A percentile compares a stretch with the other conserved stretches of the same genome.
Evolutionary conservation across 2,888 invertebrate species (phyloP).

Genomic region (Hypsopygia costalis): DNA sequence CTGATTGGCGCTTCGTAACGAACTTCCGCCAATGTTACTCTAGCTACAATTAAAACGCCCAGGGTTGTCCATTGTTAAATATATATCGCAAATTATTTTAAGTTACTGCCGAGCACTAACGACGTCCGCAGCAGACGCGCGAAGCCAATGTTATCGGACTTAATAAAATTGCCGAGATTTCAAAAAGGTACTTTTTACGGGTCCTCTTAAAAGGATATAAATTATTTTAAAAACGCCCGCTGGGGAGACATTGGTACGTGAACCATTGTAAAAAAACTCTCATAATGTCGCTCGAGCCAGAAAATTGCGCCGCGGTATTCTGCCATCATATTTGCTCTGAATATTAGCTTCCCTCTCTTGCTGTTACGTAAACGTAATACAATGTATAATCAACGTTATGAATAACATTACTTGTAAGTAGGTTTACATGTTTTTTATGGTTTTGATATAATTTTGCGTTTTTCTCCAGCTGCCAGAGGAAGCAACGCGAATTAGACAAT

Average conservation of each 20-base stretch:
- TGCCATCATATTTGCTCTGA: slow-evolving; percentile 29
- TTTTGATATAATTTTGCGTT: no score
- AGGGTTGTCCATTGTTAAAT: slow-evolving; percentile 48
- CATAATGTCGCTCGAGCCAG: slow-evolving; percentile 32
- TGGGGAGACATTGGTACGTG: slow-evolving; percentile 4
- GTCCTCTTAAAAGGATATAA: slow-evolving; percentile 42
- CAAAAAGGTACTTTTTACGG: slow-evolving; percentile 40
- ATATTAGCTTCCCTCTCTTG: slow-evolving; percentile 19
- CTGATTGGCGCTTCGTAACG: slow-evolving; percentile 54
- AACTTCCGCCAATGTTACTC: slow-evolving; percentile 54
- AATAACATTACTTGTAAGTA: no score
- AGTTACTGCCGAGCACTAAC: slow-evolving; percentile 39
- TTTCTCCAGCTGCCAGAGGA: no score
- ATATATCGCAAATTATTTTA: slow-evolving; percentile 33
- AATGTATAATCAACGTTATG: no score
- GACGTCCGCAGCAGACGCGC: slow-evolving; percentile 40
- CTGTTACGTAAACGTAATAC: slow-evolving; percentile 1
- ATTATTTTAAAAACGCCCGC: slow-evolving; percentile 33
- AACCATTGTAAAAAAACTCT: slow-evolving; percentile 37
- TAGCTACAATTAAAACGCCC: slow-evolving; percentile 46
- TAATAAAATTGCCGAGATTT: slow-evolving; percentile 35
- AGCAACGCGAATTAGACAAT: no score
- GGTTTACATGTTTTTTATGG: no score
- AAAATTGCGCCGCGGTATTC: slow-evolving; percentile 37
- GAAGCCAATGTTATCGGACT: slow-evolving; percentile 10